These are phyloP conservation scores for Girardinichthys multiradiatus DNA, from an alignment of 2,113 vertebrate genomes.

Conservation along the genomic window DNA sequence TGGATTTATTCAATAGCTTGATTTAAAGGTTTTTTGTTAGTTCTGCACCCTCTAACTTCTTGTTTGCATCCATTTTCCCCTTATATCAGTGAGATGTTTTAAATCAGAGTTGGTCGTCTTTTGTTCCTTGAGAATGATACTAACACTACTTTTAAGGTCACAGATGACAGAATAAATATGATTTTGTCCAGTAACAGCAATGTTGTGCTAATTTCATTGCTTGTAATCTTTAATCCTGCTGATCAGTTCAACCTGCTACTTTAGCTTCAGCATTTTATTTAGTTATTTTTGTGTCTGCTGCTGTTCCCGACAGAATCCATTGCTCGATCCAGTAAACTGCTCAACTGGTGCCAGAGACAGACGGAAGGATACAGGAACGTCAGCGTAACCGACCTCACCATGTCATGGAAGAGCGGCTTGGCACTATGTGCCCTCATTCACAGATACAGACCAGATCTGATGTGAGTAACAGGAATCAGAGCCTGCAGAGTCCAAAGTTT, in stretches of 20 bases:
- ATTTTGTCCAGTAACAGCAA: neutral
- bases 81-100: neutral
- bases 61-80: slow-evolving; percentile 27
- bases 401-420: slow-evolving; percentile 97
- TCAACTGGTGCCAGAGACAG: slow-evolving; percentile 97
- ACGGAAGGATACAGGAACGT: slow-evolving; percentile 93
- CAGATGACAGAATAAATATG: slow-evolving; percentile 24
- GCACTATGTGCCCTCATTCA: slow-evolving; percentile 96
- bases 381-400: slow-evolving; percentile 91
- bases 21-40: slow-evolving; percentile 22
- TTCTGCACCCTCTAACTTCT: slow-evolving; percentile 48
- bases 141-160: slow-evolving; percentile 46
- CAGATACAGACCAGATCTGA: slow-evolving; percentile 93
- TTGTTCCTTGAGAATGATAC: slow-evolving; percentile 39
- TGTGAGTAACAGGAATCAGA: slow-evolving; percentile 84
- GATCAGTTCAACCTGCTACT: slow-evolving; percentile 4
- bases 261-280: slow-evolving; percentile 12
- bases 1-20: slow-evolving; percentile 19
- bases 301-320: slow-evolving; percentile 86
- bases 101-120: slow-evolving; percentile 15
- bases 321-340: slow-evolving; percentile 93
- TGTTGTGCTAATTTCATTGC: slow-evolving; percentile 12
- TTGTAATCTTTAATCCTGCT: slow-evolving; percentile 17
- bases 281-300: slow-evolving; percentile 8
- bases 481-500: fast-evolving